Evolutionary conservation across 2,888 invertebrate species (phyloP).

Genomic region (Salpingus planirostris): DNA sequence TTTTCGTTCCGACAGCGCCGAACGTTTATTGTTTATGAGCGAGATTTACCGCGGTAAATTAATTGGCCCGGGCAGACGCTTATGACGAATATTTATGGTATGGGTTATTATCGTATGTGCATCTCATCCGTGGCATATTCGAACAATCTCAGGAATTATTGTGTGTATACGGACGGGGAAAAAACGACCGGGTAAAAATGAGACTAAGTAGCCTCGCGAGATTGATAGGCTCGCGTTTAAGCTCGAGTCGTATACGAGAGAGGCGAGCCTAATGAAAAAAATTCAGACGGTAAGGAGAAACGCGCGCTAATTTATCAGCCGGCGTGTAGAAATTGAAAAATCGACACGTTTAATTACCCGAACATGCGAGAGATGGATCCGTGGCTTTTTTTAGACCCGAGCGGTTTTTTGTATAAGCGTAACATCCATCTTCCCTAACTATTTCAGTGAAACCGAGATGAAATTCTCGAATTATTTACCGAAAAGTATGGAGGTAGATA

Average conservation of each 20-base stretch:
- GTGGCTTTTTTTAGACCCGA: slow-evolving; percentile 28
- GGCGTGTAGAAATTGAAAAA: slow-evolving; percentile 30
- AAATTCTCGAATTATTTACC: background rate
- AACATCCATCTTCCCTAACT: background rate
- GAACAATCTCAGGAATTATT: slow-evolving; percentile 7
- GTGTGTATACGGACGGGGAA: background rate
- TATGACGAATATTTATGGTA: slow-evolving; percentile 10
- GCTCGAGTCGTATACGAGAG: background rate
- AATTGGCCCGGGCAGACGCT: slow-evolving; percentile 6
- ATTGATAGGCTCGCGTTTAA: slow-evolving; percentile 12
- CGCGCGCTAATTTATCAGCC: slow-evolving; percentile 28
- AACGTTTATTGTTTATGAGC: background rate
- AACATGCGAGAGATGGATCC: slow-evolving; percentile 20
- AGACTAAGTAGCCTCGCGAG: slow-evolving; percentile 1
- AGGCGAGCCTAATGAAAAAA: slow-evolving; percentile 11
- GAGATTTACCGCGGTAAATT: background rate
- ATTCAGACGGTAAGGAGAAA: slow-evolving; percentile 20
- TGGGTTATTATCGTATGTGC: slow-evolving; percentile 1
- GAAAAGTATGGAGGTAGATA: too few relatives aligned
- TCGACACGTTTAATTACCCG: slow-evolving; percentile 32
- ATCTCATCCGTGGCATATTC: slow-evolving; percentile 4
- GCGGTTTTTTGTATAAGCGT: too few relatives aligned
- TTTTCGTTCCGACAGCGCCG: too few relatives aligned
- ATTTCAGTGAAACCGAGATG: slow-evolving; percentile 1
- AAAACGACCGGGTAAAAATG: background rate